phyloP scores from a whole-genome alignment of 2,888 invertebrate genomes.

The Cyrtodaria siliqua region DNA sequence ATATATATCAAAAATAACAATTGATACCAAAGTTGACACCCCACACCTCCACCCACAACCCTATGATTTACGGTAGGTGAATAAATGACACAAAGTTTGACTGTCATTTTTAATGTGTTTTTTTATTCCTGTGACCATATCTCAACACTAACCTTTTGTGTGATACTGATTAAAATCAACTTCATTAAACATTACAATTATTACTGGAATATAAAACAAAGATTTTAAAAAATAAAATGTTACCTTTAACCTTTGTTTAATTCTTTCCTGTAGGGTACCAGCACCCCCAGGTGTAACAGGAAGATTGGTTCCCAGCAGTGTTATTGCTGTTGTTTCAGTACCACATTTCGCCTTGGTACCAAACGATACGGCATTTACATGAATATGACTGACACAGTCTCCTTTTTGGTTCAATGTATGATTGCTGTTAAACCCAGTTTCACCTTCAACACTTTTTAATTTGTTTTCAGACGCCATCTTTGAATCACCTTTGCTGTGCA shows the following conservation, averaged over 20 bases:
- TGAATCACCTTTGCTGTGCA: too few species aligned
- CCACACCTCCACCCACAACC: too few species aligned
- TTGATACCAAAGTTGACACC: too few species aligned
- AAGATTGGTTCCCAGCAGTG: conserved; percentile 1
- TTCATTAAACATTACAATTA: too few species aligned
- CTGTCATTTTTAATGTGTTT: too few species aligned
- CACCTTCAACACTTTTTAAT: background rate
- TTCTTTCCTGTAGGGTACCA: conserved; percentile 69
- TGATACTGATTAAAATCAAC: too few species aligned
- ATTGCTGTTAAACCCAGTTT: background rate
- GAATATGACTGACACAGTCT: conserved; percentile 6
- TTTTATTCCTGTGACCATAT: too few species aligned
- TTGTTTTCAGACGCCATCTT: too few species aligned
- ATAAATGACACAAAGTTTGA: too few species aligned
- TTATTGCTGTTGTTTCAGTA: background rate
- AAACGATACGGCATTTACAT: conserved; percentile 12
- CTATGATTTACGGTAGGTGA: too few species aligned
- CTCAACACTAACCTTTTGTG: too few species aligned
- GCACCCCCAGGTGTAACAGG: conserved; percentile 1
- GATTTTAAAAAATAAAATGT: background rate
- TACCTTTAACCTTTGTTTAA: conserved; percentile 66
- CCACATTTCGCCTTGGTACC: conserved; percentile 10
- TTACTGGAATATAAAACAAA: background rate
- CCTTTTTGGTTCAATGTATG: background rate
- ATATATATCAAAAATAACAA: too few species aligned